Evolutionary conservation across 2,113 vertebrate genomes (phyloP).

Genomic region (Odobenus rosmarus): DNA sequence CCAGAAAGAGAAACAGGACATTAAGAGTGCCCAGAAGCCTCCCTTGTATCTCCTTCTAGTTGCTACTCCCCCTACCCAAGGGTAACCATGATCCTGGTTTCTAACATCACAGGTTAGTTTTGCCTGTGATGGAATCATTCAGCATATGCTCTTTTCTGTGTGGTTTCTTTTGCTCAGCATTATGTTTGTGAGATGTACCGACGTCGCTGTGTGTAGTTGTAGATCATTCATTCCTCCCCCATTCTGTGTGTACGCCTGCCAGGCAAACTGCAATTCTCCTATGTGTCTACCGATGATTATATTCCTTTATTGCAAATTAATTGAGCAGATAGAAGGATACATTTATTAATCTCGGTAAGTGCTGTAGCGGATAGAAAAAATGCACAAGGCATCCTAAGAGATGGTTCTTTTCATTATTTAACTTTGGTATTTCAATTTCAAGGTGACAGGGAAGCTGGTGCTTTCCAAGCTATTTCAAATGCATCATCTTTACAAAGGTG

Average conservation of each 20-base stretch:
- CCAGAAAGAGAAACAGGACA: not conserved
- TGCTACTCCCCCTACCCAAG: not conserved
- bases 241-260: not conserved
- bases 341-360: conserved; percentile 59
- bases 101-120: not conserved
- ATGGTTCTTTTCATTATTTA: conserved; percentile 60
- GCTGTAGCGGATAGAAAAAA: conserved; percentile 47
- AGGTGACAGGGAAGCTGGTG: conserved; percentile 57
- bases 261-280: conserved; percentile 41
- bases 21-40: not conserved
- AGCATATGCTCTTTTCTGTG: conserved; percentile 23
- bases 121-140: conserved; percentile 43
- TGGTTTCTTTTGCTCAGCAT: conserved; percentile 24
- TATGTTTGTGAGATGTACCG: conserved; percentile 30
- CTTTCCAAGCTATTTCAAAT: conserved; percentile 52
- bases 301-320: conserved; percentile 70
- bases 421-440: conserved; percentile 62
- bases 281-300: conserved; percentile 54
- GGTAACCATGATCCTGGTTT: conserved; percentile 23
- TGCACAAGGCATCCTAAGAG: conserved; percentile 35
- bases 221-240: conserved; percentile 35
- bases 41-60: not conserved
- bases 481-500: conserved; percentile 47
- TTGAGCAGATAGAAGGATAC: not conserved
- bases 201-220: not conserved